Evolutionary conservation across 2,888 invertebrate genomes (phyloP), one percentile per base, ranked within the genome.

Genomic region (Synergus gifuensis): DNA sequence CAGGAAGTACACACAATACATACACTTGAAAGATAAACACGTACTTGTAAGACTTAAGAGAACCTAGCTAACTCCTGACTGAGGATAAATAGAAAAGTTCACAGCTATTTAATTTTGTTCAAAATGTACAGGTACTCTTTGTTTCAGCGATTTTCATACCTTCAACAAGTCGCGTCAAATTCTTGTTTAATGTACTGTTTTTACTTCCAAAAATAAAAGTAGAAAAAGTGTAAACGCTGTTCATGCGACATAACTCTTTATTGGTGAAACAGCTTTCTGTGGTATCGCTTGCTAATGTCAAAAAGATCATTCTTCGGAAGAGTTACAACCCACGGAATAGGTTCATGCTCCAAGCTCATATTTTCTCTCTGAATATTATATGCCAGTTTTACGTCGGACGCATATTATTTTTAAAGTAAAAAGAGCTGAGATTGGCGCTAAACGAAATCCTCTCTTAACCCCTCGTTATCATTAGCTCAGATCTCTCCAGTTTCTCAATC

Each of bases 401-500:
- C 44, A 67, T 22, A 44, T 67, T 12, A 67, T 67, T 67, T 44
- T 42, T 9, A 44, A 36, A 63, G 63, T 40, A 12, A 44, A 67
- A 67, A 12, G 44, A 40, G 18, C 36, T 36, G 49, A 76, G 46
- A 54, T 44, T 73, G 76, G 42, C 18, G 54, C 54, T 40, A 40
- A 76, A 76, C 28, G 66, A 63, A 76, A 82, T 78, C 58, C 58
- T 77, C 80, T 46, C 54, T 80, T 78, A 76, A 76, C 77, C 69
- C 46, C 58, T 73, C 69, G 60, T 82, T 82, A 82, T 78, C 80
- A 66, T 82, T 73, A 78, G 64, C 4, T 12, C 44, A 16, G 40
- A 16, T 64, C 14, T 64, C 0, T 40, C 7, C 18, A 67, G 18
- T 14, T 12, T 12, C 67, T 28, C 14, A 14, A 46, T 9, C 54